Evolutionary conservation across 2,113 vertebrate genomes (phyloP), one percentile per base, ranked within the genome.

Genomic region (Hydrochoerus hydrochaeris): DNA sequence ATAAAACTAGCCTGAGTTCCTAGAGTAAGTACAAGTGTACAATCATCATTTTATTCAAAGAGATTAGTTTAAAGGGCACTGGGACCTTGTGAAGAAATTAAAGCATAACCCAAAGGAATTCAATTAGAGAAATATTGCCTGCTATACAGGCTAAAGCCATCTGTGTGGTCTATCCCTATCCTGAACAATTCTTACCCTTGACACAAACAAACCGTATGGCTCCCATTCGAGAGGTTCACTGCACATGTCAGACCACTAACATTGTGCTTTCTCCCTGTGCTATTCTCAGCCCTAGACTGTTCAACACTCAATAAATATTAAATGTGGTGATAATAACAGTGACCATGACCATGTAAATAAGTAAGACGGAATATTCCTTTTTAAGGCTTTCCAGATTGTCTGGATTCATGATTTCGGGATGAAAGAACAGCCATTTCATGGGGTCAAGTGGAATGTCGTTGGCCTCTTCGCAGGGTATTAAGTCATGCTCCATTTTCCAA

Each of bases 241-340:
- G 85, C 41, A 6, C 57, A 77, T 71, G 63, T 90, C 77, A 92
- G 19, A 62, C 65, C 57, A 38, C 16, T 44, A 16, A 17, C 41
- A 28, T 60, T 82, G 78, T 71, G 71, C 75, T 85, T 85, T 44
- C 67, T 41, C 54, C 85, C 63, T n/a, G 0, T 19, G 85, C 81
- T 83, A 78, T 80, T 92, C 83, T 95, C 82, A 81, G 63, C 28
- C 58, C 92, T 87, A 95, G 87, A 22, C 85, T 88, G 46, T 82
- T 62, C 88, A 85, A 91, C 71, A 88, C 90, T 90, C 95, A 83
- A 95, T 97, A 97, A 97, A 94, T 97, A 97, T 92, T 94, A 96
- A 97, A 94, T 97, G 95, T 75, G 58, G 69, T 78, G 58, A 62
- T 94, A 85, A 92, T 95, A n/a, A 88, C 88, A 54, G 88, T 96